Percentiles rank a stretch among this genome's conserved stretches.
Conservation (phyloP, 1,140 invertebrate species). For the Polypedilum pembai region DNA sequence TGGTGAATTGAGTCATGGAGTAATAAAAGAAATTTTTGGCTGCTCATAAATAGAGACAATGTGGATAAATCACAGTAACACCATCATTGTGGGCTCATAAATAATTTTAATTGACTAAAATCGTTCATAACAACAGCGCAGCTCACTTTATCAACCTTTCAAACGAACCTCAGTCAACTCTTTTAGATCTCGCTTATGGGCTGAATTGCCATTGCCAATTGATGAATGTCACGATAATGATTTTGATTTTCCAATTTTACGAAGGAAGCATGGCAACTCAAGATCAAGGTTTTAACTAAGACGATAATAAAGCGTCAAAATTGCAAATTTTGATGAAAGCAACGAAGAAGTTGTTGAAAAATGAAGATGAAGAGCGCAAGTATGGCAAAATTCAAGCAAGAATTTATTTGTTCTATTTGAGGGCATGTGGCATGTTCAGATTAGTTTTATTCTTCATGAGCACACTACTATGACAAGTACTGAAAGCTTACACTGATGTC, state of each 20-base stretch:
- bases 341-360: conserved; percentile 34
- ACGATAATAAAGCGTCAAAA: no score
- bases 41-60: background rate
- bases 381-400: conserved; percentile 53
- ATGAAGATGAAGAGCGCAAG: conserved; percentile 50
- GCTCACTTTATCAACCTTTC: conserved; percentile 33
- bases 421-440: conserved; percentile 52
- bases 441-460: conserved; percentile 50
- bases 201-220: conserved; percentile 52
- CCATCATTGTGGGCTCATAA: background rate
- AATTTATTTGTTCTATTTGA: conserved; percentile 57
- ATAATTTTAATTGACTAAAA: background rate
- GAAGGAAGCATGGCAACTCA: conserved; percentile 26
- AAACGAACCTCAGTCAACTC: conserved; percentile 42
- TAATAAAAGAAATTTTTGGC: background rate
- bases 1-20: background rate
- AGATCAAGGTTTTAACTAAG: no score
- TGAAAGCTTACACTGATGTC: conserved; percentile 54
- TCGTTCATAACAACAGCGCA: conserved; percentile 29
- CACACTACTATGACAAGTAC: conserved; percentile 50
- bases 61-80: background rate
- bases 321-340: conserved; percentile 32
- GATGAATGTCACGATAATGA: conserved; percentile 47
- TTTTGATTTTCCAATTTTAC: conserved; percentile 22
- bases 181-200: conserved; percentile 51